Evolutionary conservation across 2,113 vertebrate species (phyloP), one percentile per base, ranked within the genome.

Genomic region (Tetraodon nigroviridis): DNA sequence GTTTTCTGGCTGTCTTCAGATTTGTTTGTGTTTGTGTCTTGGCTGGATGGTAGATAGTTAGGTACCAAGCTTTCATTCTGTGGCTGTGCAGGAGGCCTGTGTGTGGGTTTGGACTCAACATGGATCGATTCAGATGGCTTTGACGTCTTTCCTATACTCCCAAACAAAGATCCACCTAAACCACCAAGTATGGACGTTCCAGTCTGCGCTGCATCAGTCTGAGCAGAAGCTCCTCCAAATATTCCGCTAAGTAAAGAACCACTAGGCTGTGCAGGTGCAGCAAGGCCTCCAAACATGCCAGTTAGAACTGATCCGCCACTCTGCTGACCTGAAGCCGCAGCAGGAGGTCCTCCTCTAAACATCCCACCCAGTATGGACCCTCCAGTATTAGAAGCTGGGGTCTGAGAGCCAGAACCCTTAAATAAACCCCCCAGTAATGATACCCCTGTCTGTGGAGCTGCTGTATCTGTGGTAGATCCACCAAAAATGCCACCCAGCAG

Each of bases 401-500:
- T 24, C 64, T 80, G 79, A 68, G 77, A 18, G 48, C 50, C 44
- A 58, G 79, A 52, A 1, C 75, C 79, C 54, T 86, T 83, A 15
- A 84, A 85, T 69, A 88, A 77, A 16, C 81, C 78, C 59, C 82
- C 82, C 0, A 86, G 55, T 64, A 85, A 61, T 44, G 86, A 86
- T 41, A 50, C 69, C 2, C 69, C 79, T 7, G 58, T 67, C 47
- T 84, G 80, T 11, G 77, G 56, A 75, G 75, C 19, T n/a, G 59
- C 5, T 61, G 69, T 41, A 56, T 86, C 73, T 15, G 54, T 77
- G 46, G 53, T 69, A 49, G 94, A 91, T 21, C 93, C 87, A 74
- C 90, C 88, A 64, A 98, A 93, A 48, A 95, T 82, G 15, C 96
- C 92, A 48, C 71, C 88, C 56, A 92, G 90, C 32, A 94, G 73